Percentiles rank a stretch among this genome's conserved stretches.
Evolutionary conservation across 2,113 vertebrate genomes (phyloP).

Genomic region (Indri indri): DNA sequence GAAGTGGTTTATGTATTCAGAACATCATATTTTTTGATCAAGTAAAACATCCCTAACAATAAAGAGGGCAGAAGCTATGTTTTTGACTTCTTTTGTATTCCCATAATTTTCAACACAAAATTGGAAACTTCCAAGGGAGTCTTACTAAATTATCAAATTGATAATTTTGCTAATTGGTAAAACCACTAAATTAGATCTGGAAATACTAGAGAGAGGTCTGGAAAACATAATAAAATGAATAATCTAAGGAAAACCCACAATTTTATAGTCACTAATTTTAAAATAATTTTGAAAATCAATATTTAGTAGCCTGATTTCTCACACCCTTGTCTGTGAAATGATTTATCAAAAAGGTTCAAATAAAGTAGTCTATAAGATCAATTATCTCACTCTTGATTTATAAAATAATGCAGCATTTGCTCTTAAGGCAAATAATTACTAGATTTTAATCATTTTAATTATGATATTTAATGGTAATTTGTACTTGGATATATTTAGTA

Average conservation of each 20-base stretch:
- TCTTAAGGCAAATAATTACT: not conserved
- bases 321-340: not conserved
- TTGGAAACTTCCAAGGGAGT: not conserved
- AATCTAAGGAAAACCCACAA: not conserved
- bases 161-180: not conserved
- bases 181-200: not conserved
- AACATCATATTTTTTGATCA: not conserved
- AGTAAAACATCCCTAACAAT: not conserved
- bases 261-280: not conserved
- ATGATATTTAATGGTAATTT: not conserved
- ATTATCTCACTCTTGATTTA: not conserved
- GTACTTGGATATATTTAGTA: not conserved
- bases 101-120: not conserved
- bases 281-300: constrained; percentile 18
- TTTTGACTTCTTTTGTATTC: not conserved
- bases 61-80: not conserved
- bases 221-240: not conserved
- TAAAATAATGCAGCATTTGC: not conserved
- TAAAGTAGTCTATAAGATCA: not conserved
- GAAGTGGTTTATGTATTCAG: not conserved
- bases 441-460: constrained; percentile 11
- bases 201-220: not conserved
- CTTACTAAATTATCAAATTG: not conserved
- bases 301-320: not conserved
- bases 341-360: not conserved